Evolutionary conservation across 2,113 vertebrate genomes (phyloP).

Genomic region (Prionailurus bengalensis): DNA sequence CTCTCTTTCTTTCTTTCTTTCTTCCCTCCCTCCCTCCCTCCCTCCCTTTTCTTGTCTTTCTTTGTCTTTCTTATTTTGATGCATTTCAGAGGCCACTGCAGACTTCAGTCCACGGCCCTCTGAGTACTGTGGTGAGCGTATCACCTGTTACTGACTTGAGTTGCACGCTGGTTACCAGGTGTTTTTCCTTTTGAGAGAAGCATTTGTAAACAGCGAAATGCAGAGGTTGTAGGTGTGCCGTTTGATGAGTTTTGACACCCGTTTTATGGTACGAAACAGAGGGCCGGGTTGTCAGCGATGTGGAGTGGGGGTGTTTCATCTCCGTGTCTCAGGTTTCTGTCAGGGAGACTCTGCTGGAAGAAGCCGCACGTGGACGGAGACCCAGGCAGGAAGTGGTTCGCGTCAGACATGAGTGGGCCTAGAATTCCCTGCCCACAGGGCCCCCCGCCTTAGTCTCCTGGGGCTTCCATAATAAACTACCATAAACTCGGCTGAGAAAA

Average conservation of each 20-base stretch:
- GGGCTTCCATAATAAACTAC: too few species aligned
- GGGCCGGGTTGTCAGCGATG: rapidly evolving
- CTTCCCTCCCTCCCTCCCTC: too few species aligned
- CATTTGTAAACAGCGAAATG: rapidly evolving
- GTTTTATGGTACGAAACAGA: rapidly evolving
- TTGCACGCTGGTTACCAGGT: background rate
- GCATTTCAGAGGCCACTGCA: background rate
- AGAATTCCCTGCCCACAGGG: too few species aligned
- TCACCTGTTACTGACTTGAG: rapidly evolving
- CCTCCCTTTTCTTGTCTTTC: too few species aligned
- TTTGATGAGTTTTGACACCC: rapidly evolving
- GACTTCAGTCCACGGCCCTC: background rate
- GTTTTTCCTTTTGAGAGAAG: too few species aligned
- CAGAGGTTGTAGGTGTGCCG: rapidly evolving
- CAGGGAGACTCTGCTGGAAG: background rate
- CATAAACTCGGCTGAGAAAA: background rate
- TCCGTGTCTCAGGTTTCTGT: rapidly evolving
- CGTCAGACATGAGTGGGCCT: rapidly evolving
- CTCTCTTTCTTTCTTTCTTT: too few species aligned
- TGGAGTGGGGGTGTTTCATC: too few species aligned
- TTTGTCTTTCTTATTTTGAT: background rate
- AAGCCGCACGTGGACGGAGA: too few species aligned
- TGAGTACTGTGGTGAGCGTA: rapidly evolving
- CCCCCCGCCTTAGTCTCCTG: background rate
- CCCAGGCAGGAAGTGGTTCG: background rate